Conservation (phyloP, 2,797 vertebrate genomes). For the Falco columbarius region DNA sequence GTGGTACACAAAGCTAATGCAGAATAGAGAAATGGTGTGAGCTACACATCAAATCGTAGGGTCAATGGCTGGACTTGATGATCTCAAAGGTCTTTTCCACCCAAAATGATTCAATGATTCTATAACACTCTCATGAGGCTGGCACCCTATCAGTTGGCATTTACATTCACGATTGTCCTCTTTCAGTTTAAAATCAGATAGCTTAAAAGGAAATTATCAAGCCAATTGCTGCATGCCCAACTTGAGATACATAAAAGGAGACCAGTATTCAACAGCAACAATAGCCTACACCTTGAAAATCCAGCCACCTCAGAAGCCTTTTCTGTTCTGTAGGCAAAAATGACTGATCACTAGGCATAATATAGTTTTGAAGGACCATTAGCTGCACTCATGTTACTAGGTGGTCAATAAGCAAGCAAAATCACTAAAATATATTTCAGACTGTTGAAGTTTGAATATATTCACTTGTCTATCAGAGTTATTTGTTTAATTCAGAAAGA, state of each 20-base stretch:
- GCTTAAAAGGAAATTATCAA: constrained; percentile 17
- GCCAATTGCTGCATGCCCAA: not conserved
- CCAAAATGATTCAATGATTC: too few relatives aligned
- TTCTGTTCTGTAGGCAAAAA: not conserved
- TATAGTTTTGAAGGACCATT: constrained; percentile 4
- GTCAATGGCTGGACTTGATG: too few relatives aligned
- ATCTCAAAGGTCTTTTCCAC: too few relatives aligned
- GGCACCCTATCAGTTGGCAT: not conserved
- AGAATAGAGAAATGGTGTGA: not conserved
- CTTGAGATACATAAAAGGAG: not conserved
- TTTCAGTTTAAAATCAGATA: constrained; percentile 7
- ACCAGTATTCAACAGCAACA: not conserved
- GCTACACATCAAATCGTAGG: not conserved
- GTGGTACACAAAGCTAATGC: not conserved
- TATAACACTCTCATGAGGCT: not conserved
- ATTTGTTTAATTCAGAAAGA: not conserved
- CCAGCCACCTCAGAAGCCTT: not conserved
- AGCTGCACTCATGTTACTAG: not conserved
- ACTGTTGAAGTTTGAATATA: not conserved
- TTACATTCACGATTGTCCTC: constrained; percentile 15
- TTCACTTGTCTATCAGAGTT: not conserved
- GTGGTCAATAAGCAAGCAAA: not conserved
- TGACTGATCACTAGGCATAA: not conserved
- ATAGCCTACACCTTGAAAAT: constrained; percentile 1
- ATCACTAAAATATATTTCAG: not conserved